Conservation (phyloP, 23 tunicate species). For the Ascidia mentula region DNA sequence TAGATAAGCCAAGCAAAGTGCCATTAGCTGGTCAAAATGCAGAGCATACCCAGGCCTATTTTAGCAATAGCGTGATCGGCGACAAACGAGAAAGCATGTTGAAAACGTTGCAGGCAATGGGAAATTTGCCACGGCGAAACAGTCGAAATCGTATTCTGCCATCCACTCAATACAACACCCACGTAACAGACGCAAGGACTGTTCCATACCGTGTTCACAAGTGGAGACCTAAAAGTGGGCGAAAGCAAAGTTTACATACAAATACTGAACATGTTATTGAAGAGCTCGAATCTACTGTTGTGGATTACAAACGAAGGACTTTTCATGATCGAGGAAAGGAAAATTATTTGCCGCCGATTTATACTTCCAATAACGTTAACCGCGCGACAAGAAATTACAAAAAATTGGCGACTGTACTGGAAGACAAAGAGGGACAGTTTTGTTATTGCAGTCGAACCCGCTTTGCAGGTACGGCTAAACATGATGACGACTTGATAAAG, state of each 20-base stretch:
- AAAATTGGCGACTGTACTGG: neutral
- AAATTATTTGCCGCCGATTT: neutral
- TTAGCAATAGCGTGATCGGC: neutral
- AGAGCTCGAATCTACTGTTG: too few relatives aligned
- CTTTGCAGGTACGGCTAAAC: neutral
- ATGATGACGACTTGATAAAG: neutral
- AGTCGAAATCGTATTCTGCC: neutral
- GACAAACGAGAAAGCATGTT: constrained; percentile 21
- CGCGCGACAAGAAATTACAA: neutral
- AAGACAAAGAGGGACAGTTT: neutral
- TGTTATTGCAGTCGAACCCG: neutral
- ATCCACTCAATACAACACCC: constrained; percentile 6
- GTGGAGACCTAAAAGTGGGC: constrained; percentile 68
- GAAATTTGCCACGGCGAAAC: neutral
- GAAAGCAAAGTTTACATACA: constrained; percentile 9
- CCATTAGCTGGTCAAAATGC: neutral
- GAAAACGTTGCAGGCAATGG: constrained; percentile 19
- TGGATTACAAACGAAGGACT: too few relatives aligned
- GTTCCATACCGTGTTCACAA: constrained; percentile 62
- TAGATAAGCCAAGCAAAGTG: neutral
- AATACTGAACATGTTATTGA: too few relatives aligned
- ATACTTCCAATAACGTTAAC: neutral
- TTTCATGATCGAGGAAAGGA: too few relatives aligned
- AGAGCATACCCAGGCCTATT: neutral
- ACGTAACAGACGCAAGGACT: constrained; percentile 47